Conservation (phyloP, 2,888 invertebrate genomes). For the Chelonus formosanus region DNA sequence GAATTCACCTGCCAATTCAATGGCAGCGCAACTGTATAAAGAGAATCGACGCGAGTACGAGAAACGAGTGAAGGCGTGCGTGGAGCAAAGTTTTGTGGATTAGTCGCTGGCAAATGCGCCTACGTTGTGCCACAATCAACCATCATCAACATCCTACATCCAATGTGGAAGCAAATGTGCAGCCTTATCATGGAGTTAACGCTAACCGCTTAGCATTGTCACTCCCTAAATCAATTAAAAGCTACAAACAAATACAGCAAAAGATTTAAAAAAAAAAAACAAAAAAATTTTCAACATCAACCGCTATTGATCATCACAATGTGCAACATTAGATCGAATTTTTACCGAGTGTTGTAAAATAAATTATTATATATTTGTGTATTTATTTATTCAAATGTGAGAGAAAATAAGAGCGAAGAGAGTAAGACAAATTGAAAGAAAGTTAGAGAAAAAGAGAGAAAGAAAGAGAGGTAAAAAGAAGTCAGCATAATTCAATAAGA, state of each 20-base stretch:
- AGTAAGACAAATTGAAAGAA: no score
- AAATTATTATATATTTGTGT: slow-evolving; percentile 63
- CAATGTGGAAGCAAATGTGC: slow-evolving; percentile 54
- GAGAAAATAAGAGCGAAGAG: slow-evolving; percentile 37
- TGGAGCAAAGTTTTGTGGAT: slow-evolving; percentile 99
- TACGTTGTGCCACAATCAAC: slow-evolving; percentile 45
- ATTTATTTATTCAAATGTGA: slow-evolving; percentile 62
- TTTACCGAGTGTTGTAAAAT: slow-evolving; percentile 53
- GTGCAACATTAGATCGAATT: slow-evolving; percentile 45
- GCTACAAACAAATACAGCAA: slow-evolving; percentile 20
- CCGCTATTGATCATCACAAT: slow-evolving; percentile 38
- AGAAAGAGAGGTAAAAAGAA: slow-evolving; percentile 49
- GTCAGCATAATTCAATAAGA: not conserved
- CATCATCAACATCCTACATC: slow-evolving; percentile 52
- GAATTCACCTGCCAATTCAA: slow-evolving; percentile 98
- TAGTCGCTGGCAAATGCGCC: slow-evolving; percentile 67
- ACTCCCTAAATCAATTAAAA: slow-evolving; percentile 51
- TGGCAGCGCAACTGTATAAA: slow-evolving; percentile 99
- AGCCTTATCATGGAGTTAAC: slow-evolving; percentile 61
- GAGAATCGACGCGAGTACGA: slow-evolving; percentile 99
- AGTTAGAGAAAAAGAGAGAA: slow-evolving; percentile 41
- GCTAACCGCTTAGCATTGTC: slow-evolving; percentile 57
- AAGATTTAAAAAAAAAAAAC: slow-evolving; percentile 23
- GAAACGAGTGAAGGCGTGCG: slow-evolving; percentile 98
- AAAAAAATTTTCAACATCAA: slow-evolving; percentile 36